These are phyloP conservation scores for Cataglyphis livida DNA, from an alignment of 2,888 invertebrate species.

Conservation along the genomic window DNA sequence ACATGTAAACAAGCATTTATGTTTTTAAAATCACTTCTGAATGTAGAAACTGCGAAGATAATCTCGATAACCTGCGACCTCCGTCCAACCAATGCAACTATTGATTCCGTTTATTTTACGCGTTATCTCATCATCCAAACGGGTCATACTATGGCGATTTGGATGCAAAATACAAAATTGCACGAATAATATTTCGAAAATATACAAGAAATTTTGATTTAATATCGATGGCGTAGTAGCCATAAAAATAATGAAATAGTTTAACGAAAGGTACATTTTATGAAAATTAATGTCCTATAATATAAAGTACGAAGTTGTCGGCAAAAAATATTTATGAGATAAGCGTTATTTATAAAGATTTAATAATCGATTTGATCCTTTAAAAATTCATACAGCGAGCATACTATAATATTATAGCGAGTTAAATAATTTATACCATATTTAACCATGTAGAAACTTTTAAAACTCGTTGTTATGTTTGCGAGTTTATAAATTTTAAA, in stretches of 20 bases:
- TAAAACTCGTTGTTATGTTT: neutral
- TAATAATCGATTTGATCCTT: neutral
- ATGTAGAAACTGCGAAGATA: constrained; percentile 30
- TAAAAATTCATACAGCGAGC: constrained; percentile 10
- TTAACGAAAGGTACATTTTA: neutral
- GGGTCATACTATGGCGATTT: constrained; percentile 14
- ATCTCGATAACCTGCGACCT: constrained; percentile 43
- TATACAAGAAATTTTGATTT: neutral
- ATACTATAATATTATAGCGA: neutral
- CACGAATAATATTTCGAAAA: neutral
- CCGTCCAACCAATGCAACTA: constrained; percentile 23
- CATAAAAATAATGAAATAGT: neutral
- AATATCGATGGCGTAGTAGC: neutral
- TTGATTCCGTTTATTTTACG: constrained; percentile 32
- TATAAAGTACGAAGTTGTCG: neutral
- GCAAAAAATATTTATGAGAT: neutral
- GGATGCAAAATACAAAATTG: constrained; percentile 20
- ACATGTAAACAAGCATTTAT: constrained; percentile 11
- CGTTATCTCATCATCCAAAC: constrained; percentile 19
- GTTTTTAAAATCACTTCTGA: constrained; percentile 50
- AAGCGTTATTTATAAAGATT: neutral
- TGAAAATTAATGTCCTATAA: neutral
- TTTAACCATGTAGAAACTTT: neutral
- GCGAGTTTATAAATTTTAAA: constrained; percentile 8
- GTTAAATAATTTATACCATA: constrained; percentile 7